Percentiles rank a stretch among this genome's conserved stretches.
Conservation (phyloP, 1,140 invertebrate species). For the Piezodorus guildinii region DNA sequence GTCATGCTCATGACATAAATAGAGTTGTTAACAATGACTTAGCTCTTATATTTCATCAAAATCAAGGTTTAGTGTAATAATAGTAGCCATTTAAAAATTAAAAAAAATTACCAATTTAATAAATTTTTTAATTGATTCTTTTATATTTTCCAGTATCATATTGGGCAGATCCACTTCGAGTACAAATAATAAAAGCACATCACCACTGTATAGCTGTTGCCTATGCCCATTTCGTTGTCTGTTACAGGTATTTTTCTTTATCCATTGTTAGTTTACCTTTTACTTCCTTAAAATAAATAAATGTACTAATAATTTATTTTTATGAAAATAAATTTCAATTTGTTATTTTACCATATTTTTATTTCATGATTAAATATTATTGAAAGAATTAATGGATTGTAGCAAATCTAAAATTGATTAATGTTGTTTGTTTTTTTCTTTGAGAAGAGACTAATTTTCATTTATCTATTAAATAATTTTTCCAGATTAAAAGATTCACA, state of each 20-base stretch:
- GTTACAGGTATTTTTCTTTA: constrained; percentile 57
- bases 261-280: too few relatives aligned
- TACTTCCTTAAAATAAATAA: too few relatives aligned
- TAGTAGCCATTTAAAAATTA: constrained; percentile 2
- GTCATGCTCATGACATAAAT: constrained; percentile 66
- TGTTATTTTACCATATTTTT: not conserved
- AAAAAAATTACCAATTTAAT: constrained; percentile 6
- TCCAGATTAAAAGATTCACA: constrained; percentile 83
- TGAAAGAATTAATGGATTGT: not conserved
- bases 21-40: constrained; percentile 60
- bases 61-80: constrained; percentile 39
- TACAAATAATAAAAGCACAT: constrained; percentile 91
- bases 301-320: too few relatives aligned
- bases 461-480: constrained; percentile 17
- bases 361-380: not conserved
- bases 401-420: not conserved
- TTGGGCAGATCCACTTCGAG: constrained; percentile 74
- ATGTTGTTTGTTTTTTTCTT: not conserved
- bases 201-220: constrained; percentile 96
- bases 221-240: constrained; percentile 89
- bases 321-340: too few relatives aligned
- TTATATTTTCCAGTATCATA: constrained; percentile 38
- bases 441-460: not conserved
- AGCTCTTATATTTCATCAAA: constrained; percentile 49
- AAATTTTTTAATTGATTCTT: constrained; percentile 3